These are phyloP conservation scores for Ornithorhynchus anatinus DNA, from an alignment of 2,113 vertebrate genomes.

Conservation along the genomic window DNA sequence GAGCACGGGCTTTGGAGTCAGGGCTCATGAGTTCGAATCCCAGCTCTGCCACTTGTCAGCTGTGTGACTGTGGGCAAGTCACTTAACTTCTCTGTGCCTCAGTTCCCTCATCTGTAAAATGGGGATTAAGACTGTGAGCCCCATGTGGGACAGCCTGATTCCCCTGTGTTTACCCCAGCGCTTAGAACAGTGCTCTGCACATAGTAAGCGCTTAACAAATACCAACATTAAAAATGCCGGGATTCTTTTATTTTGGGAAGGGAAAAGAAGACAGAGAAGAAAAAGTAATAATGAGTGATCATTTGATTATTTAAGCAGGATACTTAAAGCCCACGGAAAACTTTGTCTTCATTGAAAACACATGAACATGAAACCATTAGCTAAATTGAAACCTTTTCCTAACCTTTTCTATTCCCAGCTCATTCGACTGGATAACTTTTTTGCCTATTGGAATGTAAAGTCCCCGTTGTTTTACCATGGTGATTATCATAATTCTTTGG, in stretches of 20 bases:
- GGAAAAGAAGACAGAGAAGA: background rate
- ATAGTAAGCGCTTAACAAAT: too few relatives aligned
- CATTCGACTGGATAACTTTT: constrained; percentile 90
- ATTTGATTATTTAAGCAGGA: constrained; percentile 22
- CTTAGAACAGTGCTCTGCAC: too few relatives aligned
- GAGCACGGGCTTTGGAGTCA: too few relatives aligned
- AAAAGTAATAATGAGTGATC: background rate
- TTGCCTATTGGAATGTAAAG: constrained; percentile 97
- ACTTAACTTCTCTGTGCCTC: too few relatives aligned
- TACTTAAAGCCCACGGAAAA: background rate
- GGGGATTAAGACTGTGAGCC: too few relatives aligned
- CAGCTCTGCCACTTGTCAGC: too few relatives aligned
- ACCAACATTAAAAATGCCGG: too few relatives aligned
- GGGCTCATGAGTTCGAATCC: too few relatives aligned
- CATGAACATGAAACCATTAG: background rate
- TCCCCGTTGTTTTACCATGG: constrained; percentile 86
- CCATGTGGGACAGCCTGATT: too few relatives aligned
- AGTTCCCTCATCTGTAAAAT: too few relatives aligned
- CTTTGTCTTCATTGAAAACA: constrained; percentile 7
- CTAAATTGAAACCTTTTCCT: background rate
- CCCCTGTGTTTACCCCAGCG: too few relatives aligned
- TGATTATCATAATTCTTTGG: constrained; percentile 81
- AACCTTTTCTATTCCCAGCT: constrained; percentile 73
- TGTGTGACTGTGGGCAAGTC: too few relatives aligned
- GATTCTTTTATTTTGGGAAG: background rate